A percentile compares a stretch with the other conserved stretches of the same genome.
phyloP scores from a whole-genome alignment of 2,888 invertebrate species.

The Drosophila hawaiiensis region DNA sequence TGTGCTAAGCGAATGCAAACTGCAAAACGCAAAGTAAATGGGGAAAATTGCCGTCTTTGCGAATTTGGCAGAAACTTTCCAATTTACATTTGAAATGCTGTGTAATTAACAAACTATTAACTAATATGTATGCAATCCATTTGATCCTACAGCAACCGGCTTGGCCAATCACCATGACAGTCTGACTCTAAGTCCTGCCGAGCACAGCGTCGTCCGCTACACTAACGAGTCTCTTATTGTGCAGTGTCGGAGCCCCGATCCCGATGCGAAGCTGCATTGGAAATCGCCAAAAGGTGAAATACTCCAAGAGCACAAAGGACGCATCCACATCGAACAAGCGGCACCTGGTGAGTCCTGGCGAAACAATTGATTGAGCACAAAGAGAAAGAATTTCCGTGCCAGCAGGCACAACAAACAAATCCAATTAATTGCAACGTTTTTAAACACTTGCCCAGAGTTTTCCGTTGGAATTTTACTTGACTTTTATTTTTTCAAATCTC shows the following conservation, averaged over 20 bases:
- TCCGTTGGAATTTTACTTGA: conserved; percentile 26
- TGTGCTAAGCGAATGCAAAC: conserved; percentile 23
- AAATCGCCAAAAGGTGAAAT: conserved; percentile 84
- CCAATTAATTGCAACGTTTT: conserved; percentile 71
- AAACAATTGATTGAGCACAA: conserved; percentile 9
- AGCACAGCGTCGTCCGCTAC: conserved; percentile 84
- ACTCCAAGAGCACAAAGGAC: conserved; percentile 84
- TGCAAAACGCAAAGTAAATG: conserved; percentile 23
- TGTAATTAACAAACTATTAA: conserved; percentile 64
- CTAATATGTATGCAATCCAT: conserved; percentile 23
- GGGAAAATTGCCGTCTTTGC: conserved; percentile 15
- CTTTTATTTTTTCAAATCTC: conserved; percentile 37
- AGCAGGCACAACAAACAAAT: conserved; percentile 65
- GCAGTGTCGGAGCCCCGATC: conserved; percentile 81
- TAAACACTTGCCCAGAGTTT: conserved; percentile 14
- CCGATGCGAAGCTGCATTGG: conserved; percentile 83
- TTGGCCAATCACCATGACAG: conserved; percentile 81
- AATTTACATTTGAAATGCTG: conserved; percentile 45
- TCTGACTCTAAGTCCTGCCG: conserved; percentile 82
- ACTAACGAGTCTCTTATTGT: conserved; percentile 86
- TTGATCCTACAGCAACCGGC: conserved; percentile 67
- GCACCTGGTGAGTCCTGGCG: conserved; percentile 73
- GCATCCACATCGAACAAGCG: conserved; percentile 85
- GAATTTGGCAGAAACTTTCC: conserved; percentile 43
- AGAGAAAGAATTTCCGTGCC: conserved; percentile 31